These are phyloP conservation scores for Vireo altiloquus DNA, from an alignment of 2,113 vertebrate genomes.

Conservation along the genomic window DNA sequence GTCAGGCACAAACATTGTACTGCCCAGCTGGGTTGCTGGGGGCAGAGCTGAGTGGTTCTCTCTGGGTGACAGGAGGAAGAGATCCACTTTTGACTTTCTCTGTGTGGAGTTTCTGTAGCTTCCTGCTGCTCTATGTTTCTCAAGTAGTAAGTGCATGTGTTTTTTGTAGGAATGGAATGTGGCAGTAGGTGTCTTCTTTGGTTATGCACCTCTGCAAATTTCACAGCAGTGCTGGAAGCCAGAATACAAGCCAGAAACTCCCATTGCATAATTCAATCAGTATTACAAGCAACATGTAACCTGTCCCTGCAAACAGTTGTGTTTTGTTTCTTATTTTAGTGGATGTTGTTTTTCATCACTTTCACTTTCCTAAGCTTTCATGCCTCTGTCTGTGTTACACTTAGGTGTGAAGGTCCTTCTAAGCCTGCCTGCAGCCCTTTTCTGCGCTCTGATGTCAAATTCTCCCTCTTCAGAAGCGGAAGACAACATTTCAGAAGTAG, in stretches of 20 bases:
- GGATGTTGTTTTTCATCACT: background rate
- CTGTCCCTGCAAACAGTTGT: background rate
- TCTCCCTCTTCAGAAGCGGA: background rate
- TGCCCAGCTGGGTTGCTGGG: background rate
- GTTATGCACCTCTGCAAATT: background rate
- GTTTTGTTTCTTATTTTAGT: background rate
- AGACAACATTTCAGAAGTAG: background rate
- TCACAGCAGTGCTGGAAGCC: background rate
- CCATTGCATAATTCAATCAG: background rate
- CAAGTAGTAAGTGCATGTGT: background rate
- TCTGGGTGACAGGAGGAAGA: background rate
- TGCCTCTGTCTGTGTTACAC: background rate
- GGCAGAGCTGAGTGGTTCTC: background rate
- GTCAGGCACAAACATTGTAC: background rate
- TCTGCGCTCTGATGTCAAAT: background rate
- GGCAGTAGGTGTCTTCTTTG: background rate
- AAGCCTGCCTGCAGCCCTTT: background rate
- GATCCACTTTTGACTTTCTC: background rate
- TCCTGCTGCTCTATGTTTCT: background rate
- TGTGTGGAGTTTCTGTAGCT: background rate
- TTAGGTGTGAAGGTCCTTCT: background rate
- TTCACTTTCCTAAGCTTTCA: background rate
- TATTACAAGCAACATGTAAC: background rate
- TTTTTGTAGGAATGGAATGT: background rate
- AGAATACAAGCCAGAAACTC: background rate